phyloP scores from a whole-genome alignment of 30 jellyfish, hydroid and myxozoan genomes.

The Mastigias papua region DNA sequence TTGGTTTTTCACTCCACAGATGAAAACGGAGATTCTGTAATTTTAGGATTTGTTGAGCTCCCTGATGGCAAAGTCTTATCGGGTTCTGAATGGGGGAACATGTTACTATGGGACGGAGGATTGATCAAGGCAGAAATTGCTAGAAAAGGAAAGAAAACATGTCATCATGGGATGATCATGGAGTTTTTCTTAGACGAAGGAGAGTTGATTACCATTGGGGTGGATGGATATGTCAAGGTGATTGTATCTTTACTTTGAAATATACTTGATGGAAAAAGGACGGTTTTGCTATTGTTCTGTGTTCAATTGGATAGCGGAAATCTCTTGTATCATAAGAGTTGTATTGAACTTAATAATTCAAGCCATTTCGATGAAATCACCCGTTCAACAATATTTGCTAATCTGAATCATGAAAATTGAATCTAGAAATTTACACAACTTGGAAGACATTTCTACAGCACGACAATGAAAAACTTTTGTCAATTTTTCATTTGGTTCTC shows the following conservation, averaged over 20 bases:
- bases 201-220: conserved; percentile 92
- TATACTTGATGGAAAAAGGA: neutral
- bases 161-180: conserved; percentile 95
- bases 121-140: conserved; percentile 88
- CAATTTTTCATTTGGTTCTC: too few relatives aligned
- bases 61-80: conserved; percentile 98
- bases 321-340: too few relatives aligned
- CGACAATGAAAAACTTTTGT: too few relatives aligned
- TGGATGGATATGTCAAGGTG: conserved; percentile 95
- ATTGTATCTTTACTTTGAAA: neutral
- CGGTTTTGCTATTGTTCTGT: neutral
- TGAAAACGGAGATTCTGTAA: too few relatives aligned
- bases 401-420: neutral
- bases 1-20: too few relatives aligned
- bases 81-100: conserved; percentile 99
- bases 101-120: conserved; percentile 98
- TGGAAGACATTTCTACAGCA: too few relatives aligned
- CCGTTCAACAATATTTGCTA: neutral
- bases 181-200: conserved; percentile 97
- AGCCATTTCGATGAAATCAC: too few relatives aligned
- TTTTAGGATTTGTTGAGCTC: conserved; percentile 89
- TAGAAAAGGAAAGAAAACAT: conserved; percentile 90
- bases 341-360: too few relatives aligned
- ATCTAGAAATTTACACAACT: neutral
- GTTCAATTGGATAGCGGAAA: too few relatives aligned